Evolutionary conservation across 2,888 invertebrate species (phyloP), one percentile per base, ranked within the genome.

Genomic region (Brachypterus glaber): DNA sequence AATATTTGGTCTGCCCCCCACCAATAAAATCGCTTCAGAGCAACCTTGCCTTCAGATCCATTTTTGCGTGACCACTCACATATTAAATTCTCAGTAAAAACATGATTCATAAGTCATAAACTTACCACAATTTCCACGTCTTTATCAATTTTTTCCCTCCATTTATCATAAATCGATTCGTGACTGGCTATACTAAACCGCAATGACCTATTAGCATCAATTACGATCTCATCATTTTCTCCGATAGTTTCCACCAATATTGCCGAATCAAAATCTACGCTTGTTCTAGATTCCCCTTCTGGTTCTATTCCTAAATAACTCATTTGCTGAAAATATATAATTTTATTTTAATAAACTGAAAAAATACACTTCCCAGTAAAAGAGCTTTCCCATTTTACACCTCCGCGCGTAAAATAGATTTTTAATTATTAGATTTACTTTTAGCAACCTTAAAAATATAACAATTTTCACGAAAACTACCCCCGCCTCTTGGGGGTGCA

Each of bases 71-170:
- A n/a, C n/a, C n/a, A n/a, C n/a, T n/a, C n/a, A n/a, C n/a, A n/a
- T 8, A 30, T 16, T 5, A 4, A 12, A n/a, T 5, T 35, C 2
- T 25, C 14, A 13, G 25, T 13, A 25, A 14, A 33, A 9, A 29
- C 7, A 29, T 21, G 9, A 21, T 21, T 21, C 9, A 21, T 21
- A 21, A 9, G 9, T 9, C 5, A 21, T 11, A 17, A 30, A 44
- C 77, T 67, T 60, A 87, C 88, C 63, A 88, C 77, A 59, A 90
- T 81, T 58, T 86, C 82, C 43, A 77, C 80, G 37, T 82, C 79
- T 14, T 73, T 69, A 3, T 74, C 74, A 52, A 89, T 69, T 39
- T 80, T 74, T 58, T 80, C 80, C 60, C 77, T 77, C 77, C 83
- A 82, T 60, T 82, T 82, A 38, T 82, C 77, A 63, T 79, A 77